Conservation (phyloP, 1,140 invertebrate species). For the Trichonephila clavipes region DNA sequence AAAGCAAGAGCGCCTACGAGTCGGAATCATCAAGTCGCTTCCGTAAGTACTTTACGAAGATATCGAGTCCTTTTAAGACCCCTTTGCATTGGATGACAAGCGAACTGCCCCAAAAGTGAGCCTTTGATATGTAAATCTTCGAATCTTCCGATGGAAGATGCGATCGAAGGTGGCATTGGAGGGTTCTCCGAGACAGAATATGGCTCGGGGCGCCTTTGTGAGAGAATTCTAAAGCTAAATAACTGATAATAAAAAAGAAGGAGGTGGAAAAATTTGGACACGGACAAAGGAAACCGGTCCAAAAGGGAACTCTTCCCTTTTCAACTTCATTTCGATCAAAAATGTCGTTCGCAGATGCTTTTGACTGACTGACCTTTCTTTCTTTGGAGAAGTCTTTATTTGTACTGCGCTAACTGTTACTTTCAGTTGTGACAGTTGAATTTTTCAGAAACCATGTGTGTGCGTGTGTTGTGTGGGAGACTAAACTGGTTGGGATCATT, state of each 20-base stretch:
- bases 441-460: too few species aligned
- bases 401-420: conserved; percentile 53
- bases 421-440: conserved; percentile 36
- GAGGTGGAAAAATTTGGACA: conserved; percentile 14
- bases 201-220: background rate
- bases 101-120: conserved; percentile 23
- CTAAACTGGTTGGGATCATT: too few species aligned
- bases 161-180: background rate
- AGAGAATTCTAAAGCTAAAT: conserved; percentile 62
- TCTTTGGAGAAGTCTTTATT: conserved; percentile 40
- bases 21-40: conserved; percentile 27
- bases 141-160: background rate
- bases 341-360: conserved; percentile 69
- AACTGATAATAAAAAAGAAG: conserved; percentile 44
- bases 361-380: conserved; percentile 73
- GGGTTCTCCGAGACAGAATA: background rate
- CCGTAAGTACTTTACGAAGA: conserved; percentile 17
- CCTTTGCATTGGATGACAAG: conserved; percentile 10
- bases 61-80: conserved; percentile 30
- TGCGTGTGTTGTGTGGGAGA: too few species aligned
- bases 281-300: conserved; percentile 52
- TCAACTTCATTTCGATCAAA: conserved; percentile 65
- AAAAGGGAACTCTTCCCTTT: conserved; percentile 61
- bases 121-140: conserved; percentile 67
- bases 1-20: background rate